phyloP scores from a whole-genome alignment of 2,888 invertebrate genomes.

The Thecophora atra region DNA sequence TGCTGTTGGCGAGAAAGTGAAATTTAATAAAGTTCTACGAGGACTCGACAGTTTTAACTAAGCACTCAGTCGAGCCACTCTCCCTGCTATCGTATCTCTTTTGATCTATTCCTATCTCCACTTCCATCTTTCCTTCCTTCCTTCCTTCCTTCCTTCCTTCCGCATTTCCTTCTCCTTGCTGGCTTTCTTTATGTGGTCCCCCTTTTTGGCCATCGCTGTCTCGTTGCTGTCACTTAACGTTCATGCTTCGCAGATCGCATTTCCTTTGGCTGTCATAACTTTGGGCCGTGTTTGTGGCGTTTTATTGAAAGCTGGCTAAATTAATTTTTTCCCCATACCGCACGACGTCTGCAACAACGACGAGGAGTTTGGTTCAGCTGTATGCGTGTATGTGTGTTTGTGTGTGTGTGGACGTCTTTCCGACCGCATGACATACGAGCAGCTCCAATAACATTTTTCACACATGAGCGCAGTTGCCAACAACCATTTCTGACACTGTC shows the following conservation, averaged over 20 bases:
- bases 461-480: slow-evolving; percentile 50
- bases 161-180: slow-evolving; percentile 4
- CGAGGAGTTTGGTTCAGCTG: too few species aligned
- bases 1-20: slow-evolving; percentile 29
- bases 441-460: slow-evolving; percentile 50
- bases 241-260: slow-evolving; percentile 10
- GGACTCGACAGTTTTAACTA: slow-evolving; percentile 51
- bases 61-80: slow-evolving; percentile 39
- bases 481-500: slow-evolving; percentile 50
- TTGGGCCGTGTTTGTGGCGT: slow-evolving; percentile 62
- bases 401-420: too few species aligned
- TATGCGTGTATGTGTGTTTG: too few species aligned
- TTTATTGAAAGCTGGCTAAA: slow-evolving; percentile 65
- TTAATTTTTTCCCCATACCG: slow-evolving; percentile 56
- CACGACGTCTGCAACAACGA: background rate
- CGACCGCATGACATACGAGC: slow-evolving; percentile 38
- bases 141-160: slow-evolving; percentile 16
- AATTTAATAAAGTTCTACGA: slow-evolving; percentile 32
- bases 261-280: slow-evolving; percentile 38
- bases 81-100: background rate
- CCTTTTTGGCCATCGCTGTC: slow-evolving; percentile 14
- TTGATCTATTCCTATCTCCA: background rate
- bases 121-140: background rate
- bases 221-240: slow-evolving; percentile 19
- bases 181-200: background rate